Evolutionary conservation across 2,113 vertebrate genomes (phyloP).

Genomic region (Puma concolor): DNA sequence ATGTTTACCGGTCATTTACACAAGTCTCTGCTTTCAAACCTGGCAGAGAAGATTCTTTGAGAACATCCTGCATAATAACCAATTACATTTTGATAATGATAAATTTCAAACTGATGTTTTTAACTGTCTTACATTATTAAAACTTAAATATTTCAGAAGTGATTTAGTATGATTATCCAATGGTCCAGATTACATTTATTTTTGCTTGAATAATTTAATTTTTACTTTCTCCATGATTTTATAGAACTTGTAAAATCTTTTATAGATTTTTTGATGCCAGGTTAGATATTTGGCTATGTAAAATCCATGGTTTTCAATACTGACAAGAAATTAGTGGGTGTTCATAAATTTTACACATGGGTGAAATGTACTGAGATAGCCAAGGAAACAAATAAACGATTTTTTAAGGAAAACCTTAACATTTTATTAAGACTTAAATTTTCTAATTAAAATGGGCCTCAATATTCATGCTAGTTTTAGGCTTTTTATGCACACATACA

Average conservation of each 20-base stretch:
- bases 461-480: neutral
- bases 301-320: neutral
- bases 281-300: neutral
- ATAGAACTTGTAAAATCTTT: neutral
- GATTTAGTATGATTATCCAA: neutral
- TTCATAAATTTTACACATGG: neutral
- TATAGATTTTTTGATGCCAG: neutral
- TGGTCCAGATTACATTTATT: neutral
- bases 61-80: neutral
- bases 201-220: neutral
- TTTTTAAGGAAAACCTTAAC: neutral
- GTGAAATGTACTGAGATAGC: neutral
- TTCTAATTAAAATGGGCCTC: neutral
- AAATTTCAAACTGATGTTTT: constrained; percentile 49
- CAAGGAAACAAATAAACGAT: neutral
- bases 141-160: neutral
- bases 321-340: neutral
- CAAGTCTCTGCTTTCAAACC: neutral
- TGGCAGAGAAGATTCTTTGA: neutral
- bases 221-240: neutral
- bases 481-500: neutral
- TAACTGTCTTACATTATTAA: constrained; percentile 28
- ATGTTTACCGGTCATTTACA: neutral
- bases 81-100: neutral
- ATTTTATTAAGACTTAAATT: neutral